Evolutionary conservation across 2,888 invertebrate genomes (phyloP), one percentile per base, ranked within the genome.

Genomic region (Lysandra bellargus): DNA sequence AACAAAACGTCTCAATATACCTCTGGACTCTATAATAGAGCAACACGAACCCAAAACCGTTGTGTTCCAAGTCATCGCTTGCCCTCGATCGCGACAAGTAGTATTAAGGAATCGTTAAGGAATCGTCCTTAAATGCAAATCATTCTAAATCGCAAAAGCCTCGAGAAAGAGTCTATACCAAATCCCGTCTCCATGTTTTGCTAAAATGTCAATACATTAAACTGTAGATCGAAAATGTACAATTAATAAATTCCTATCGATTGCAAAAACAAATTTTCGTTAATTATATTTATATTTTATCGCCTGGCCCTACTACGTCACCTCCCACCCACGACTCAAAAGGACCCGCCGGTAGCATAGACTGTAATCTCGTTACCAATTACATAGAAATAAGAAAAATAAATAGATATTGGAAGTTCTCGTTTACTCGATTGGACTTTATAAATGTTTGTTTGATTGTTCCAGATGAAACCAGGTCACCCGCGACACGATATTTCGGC

Each of bases 381-480:
- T 49, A 37, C 37, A 37, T 37, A 17, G 4, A 4, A 17, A 57
- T 17, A 57, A 14, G 17, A 57, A 53, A 2, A 53, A 53, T 53
- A 12, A 53, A 53, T 14, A 53, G 3, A 53, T 53, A 53, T 14
- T 53, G 2, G 3, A 14, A 14, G 9, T 44, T 9, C 30, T 64
- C 6, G 7, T 9, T 23, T n/a, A n/a, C 1, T 9, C 23, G n/a
- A 37, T 73, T 6, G 12, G 49, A 44, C 74, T 74, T 23, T 23
- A 69, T 17, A 74, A 74, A 7, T 23, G 6, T 76, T 33, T 75
- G 44, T 75, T 76, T 30, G 9, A 6, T 30, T 76, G 23, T 76
- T 57, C 57, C 76, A 76, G 76, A 76, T 76, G 76, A 53, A 33
- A 76, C 14, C 76, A 57, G 76, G 49, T 53, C 57, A 53, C 57